Conservation (phyloP, 2,888 invertebrate species). For the Pristionchus exspectatus region DNA sequence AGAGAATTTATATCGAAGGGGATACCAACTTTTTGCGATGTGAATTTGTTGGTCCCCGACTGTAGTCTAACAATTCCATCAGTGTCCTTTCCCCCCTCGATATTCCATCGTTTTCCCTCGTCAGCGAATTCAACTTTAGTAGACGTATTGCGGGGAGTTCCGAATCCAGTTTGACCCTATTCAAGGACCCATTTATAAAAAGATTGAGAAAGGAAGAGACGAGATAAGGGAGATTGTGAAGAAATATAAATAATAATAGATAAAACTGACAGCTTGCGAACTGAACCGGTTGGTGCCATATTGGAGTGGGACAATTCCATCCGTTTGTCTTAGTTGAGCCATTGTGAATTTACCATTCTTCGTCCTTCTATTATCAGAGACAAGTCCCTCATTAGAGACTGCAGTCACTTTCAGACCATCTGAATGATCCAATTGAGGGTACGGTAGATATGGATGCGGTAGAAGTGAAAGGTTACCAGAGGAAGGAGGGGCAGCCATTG, state of each 20-base stretch:
- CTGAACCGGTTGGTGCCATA: conserved; percentile 77
- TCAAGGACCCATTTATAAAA: not conserved
- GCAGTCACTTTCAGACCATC: conserved; percentile 61
- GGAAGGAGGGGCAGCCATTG: conserved; percentile 43
- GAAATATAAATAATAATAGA: no score
- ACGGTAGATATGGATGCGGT: not conserved
- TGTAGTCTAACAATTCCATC: conserved; percentile 77
- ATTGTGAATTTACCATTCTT: conserved; percentile 68
- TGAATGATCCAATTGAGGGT: not conserved
- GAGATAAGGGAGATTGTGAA: no score
- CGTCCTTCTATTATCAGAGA: conserved; percentile 62
- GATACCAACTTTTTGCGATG: conserved; percentile 70
- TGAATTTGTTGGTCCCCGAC: conserved; percentile 77
- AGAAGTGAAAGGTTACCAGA: conserved; percentile 34
- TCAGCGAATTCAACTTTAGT: conserved; percentile 74
- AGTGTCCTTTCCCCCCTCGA: conserved; percentile 66
- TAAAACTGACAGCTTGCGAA: conserved; percentile 69
- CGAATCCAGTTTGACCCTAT: conserved; percentile 77
- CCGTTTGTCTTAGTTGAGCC: conserved; percentile 73
- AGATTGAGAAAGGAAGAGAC: not conserved
- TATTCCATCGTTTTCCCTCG: conserved; percentile 70
- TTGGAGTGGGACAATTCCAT: conserved; percentile 77
- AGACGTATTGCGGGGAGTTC: conserved; percentile 77
- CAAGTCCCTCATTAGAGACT: conserved; percentile 54
- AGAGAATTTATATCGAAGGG: not conserved